Evolutionary conservation across 2,888 invertebrate species (phyloP), one percentile per base, ranked within the genome.

Genomic region (Phengaris alcon): DNA sequence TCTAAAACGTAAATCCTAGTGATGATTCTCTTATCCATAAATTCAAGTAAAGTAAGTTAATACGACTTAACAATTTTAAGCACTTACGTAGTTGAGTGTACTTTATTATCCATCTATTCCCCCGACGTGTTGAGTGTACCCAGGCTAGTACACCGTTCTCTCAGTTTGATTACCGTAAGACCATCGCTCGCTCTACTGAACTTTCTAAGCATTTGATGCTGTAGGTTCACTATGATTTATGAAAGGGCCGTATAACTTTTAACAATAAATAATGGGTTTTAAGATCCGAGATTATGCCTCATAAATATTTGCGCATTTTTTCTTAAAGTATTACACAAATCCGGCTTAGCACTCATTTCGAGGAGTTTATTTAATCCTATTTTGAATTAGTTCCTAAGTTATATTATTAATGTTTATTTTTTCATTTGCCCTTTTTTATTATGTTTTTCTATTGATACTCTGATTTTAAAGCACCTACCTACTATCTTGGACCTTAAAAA

Each of bases 131-230:
- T 54, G 72, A 72, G 72, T 55, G 74, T 75, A 75, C 69, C 22
- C 54, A 22, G 75, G 44, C 68, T 46, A 68, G 51, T 54, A 35
- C 10, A 69, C 46, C 79, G 83, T 76, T 83, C 85, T 84, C 85
- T 83, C 82, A 84, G 86, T 89, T 89, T 88, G 87, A 88, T 88
- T 88, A 88, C 88, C 84, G 86, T 87, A 84, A 86, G 87, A 87
- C 87, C 84, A 83, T 82, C 80, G 83, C 80, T 80, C 82, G 83
- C 83, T 85, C 82, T 81, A 81, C 77, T 83, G 84, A 88, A 89
- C 88, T 89, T 87, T 85, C 86, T 84, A 82, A 87, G 84, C 86
- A 84, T 86, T 87, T 84, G 81, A 83, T 82, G 81, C 81, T 79
- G 79, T 85, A 79, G 76, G 79, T 80, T 78, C 76, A 79, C 88